Evolutionary conservation across 2,888 invertebrate genomes (phyloP).

Genomic region (Drosophila kuntzei): DNA sequence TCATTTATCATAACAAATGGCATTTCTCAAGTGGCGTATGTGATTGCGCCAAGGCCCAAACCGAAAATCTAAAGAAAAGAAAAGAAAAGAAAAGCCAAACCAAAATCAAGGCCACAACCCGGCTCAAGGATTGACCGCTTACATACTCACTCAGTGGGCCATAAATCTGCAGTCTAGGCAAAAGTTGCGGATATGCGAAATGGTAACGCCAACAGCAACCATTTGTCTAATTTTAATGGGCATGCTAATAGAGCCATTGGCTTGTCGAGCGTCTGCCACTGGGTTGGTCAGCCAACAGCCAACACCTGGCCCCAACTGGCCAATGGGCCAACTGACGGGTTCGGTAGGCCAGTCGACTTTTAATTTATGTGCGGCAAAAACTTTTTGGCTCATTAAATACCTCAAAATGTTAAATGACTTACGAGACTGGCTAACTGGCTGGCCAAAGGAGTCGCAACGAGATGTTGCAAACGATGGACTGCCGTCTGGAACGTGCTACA

Average conservation of each 20-base stretch:
- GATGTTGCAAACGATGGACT: slow-evolving; percentile 66
- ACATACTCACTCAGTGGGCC: slow-evolving; percentile 46
- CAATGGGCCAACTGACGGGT: not conserved
- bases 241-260: slow-evolving; percentile 81
- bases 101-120: slow-evolving; percentile 45
- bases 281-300: slow-evolving; percentile 63
- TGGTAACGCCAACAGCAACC: slow-evolving; percentile 65
- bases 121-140: slow-evolving; percentile 26
- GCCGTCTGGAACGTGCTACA: slow-evolving; percentile 56
- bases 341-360: slow-evolving; percentile 48
- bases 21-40: slow-evolving; percentile 75
- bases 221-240: slow-evolving; percentile 82
- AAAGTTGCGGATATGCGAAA: slow-evolving; percentile 75
- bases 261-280: slow-evolving; percentile 41
- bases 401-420: slow-evolving; percentile 81
- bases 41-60: slow-evolving; percentile 61
- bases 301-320: slow-evolving; percentile 62
- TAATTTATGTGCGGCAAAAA: slow-evolving; percentile 79
- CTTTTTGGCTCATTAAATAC: slow-evolving; percentile 81
- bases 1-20: slow-evolving; percentile 79
- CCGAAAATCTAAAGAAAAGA: slow-evolving; percentile 1
- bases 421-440: slow-evolving; percentile 42
- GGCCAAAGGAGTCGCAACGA: slow-evolving; percentile 38
- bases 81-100: not conserved
- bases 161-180: slow-evolving; percentile 68